Percentiles rank a stretch among this genome's conserved stretches.
These are phyloP conservation scores for Pseudotriccus pelzelni DNA, from an alignment of 2,797 vertebrate genomes.

Conservation along the genomic window DNA sequence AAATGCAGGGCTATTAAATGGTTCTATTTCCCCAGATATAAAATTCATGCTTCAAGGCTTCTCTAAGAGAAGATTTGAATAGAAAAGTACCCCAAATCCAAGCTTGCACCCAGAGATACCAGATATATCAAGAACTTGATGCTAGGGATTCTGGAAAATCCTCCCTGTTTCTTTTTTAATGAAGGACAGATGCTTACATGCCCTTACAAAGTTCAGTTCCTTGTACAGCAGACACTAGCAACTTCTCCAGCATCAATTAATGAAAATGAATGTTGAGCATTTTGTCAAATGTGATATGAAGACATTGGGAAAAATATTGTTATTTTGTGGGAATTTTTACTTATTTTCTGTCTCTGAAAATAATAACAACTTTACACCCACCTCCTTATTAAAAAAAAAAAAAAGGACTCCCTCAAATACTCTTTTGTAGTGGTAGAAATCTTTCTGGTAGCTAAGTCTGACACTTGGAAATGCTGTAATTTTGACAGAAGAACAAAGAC, in stretches of 20 bases:
- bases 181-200: not conserved
- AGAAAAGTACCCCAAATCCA: not conserved
- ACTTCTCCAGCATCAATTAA: not conserved
- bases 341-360: not conserved
- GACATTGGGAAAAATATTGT: not conserved
- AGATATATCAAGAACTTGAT: not conserved
- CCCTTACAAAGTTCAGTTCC: not conserved
- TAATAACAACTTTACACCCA: not conserved
- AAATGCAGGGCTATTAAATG: not conserved
- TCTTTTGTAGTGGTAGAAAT: not conserved
- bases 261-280: not conserved
- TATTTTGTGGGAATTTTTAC: not conserved
- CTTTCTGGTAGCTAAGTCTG: not conserved
- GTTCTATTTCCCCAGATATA: rapidly evolving
- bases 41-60: not conserved
- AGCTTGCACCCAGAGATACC: not conserved
- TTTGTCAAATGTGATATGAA: not conserved
- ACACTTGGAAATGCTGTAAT: not conserved
- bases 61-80: not conserved
- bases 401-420: rapidly evolving
- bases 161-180: not conserved
- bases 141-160: not conserved
- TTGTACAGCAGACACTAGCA: not conserved
- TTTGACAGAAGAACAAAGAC: not conserved
- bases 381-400: not conserved